Base-by-base conservation (phyloP, 1,140 invertebrate genomes). In the Drosophila azteca region DNA sequence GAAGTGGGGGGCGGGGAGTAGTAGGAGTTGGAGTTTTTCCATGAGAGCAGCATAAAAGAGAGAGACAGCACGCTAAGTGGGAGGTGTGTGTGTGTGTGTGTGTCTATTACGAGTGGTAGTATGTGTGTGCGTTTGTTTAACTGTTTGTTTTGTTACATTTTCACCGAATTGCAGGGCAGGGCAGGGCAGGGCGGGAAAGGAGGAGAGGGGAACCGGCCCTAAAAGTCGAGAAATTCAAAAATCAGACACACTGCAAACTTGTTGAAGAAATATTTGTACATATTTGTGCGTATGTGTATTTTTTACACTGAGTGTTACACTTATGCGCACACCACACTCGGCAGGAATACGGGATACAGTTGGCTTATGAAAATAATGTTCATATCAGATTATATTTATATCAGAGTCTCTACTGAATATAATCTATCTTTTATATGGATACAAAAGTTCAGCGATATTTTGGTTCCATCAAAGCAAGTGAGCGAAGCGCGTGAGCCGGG, bases 111-210 rank as follows among this genome's bases (percentile, higher is more conserved):
- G 24, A 26, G 24, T 26, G 31, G 45, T 24, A 43, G 17, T 20
- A 20, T 20, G 17, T 44, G 17, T 44, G 43, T 61, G 55, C 29
- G 72, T 83, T 68, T 79, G 82, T 81, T 88, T 83, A 72, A 83
- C 68, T 88, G 75, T 79, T 87, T 85, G 69, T 81, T 88, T 88
- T 83, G 75, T 73, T 88, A 79, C 71, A 73, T 88, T 88, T 67
- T 61, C 29, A 5, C 41, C 26, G 49, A 39, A 59, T 66, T 67
- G 50, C 45, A 44, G 15, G 8, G 22, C 39, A 41, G 45, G 41
- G 26, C 6, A n/a, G n/a, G n/a, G n/a, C n/a, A n/a, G n/a, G n/a
- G n/a, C n/a, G n/a, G n/a, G 39, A 43, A 43, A 17, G 15, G 41
- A 41, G 13, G 8, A 58, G 53, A 26, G 48, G 20, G 55, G 1